Conservation (phyloP, 2,888 invertebrate species). For the Anoplius nigerrimus region DNA sequence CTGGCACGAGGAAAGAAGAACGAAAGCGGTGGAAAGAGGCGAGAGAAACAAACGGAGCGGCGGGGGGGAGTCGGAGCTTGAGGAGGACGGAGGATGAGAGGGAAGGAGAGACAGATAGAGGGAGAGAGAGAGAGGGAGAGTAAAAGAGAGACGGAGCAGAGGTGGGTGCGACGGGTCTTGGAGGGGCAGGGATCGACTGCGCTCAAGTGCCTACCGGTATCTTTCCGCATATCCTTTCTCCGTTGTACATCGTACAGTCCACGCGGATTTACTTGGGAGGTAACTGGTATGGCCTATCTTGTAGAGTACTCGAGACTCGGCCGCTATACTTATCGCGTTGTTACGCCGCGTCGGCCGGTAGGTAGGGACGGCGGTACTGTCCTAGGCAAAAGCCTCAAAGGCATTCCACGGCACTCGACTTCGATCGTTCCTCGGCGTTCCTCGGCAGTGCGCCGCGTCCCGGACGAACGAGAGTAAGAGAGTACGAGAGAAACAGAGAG, state of each 20-base stretch:
- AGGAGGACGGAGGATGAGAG: not conserved
- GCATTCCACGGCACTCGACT: constrained; percentile 31
- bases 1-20: constrained; percentile 17
- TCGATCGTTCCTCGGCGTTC: constrained; percentile 27
- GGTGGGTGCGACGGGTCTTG: not conserved
- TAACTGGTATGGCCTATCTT: constrained; percentile 45
- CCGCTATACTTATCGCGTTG: constrained; percentile 58
- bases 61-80: constrained; percentile 9
- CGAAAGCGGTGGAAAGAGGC: constrained; percentile 6
- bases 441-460: constrained; percentile 4
- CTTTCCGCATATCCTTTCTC: constrained; percentile 61
- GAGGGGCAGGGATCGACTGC: constrained; percentile 1
- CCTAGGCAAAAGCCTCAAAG: constrained; percentile 44
- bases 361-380: constrained; percentile 39
- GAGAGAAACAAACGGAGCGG: constrained; percentile 6
- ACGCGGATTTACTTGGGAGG: constrained; percentile 49
- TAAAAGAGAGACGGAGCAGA: not conserved
- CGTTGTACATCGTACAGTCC: constrained; percentile 46
- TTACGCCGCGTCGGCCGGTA: constrained; percentile 46
- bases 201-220: constrained; percentile 45
- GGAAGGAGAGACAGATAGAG: constrained; percentile 5
- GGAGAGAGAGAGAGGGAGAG: constrained; percentile 8
- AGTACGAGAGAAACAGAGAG: too few relatives aligned
- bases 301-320: constrained; percentile 25
- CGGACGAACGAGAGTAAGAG: constrained; percentile 29